Percentiles rank a stretch among this genome's conserved stretches.
phyloP scores from a whole-genome alignment of 1,140 invertebrate species.

The Matsumurasca onukii region DNA sequence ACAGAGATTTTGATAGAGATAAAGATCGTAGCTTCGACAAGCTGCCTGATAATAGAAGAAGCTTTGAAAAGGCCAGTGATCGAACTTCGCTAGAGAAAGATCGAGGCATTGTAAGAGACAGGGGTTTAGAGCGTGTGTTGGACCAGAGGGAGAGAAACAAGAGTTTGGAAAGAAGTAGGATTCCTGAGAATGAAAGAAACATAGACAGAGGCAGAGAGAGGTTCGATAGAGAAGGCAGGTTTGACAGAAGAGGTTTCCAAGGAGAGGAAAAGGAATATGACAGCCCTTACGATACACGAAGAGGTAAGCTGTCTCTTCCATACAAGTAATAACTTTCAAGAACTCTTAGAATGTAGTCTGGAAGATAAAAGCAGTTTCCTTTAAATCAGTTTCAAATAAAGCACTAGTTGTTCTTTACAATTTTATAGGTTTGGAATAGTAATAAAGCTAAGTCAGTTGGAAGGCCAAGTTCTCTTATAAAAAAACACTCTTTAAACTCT shows the following conservation, averaged over 20 bases:
- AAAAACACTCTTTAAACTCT: no score
- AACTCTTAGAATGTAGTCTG: no score
- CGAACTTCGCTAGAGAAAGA: conserved; percentile 34
- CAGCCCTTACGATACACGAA: conserved; percentile 36
- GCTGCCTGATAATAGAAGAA: conserved; percentile 26
- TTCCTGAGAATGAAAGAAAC: conserved; percentile 24
- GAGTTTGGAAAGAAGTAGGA: conserved; percentile 30
- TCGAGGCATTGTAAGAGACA: conserved; percentile 34
- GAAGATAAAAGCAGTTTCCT: no score
- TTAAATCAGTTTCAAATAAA: no score
- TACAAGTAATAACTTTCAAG: background rate
- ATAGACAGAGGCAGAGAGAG: conserved; percentile 32
- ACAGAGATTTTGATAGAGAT: conserved; percentile 26
- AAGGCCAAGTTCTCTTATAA: no score
- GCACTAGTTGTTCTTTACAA: no score
- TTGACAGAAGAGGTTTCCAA: conserved; percentile 35
- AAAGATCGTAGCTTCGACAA: conserved; percentile 32
- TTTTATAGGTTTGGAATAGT: no score
- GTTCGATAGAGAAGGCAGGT: conserved; percentile 33
- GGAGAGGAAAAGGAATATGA: conserved; percentile 40
- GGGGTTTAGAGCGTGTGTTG: conserved; percentile 30
- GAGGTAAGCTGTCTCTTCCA: conserved; percentile 34
- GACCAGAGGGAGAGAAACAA: conserved; percentile 28
- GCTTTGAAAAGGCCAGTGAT: conserved; percentile 30
- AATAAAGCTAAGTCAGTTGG: no score